Evolutionary conservation across 2,797 vertebrate species (phyloP).

Genomic region (Monodelphis domestica): DNA sequence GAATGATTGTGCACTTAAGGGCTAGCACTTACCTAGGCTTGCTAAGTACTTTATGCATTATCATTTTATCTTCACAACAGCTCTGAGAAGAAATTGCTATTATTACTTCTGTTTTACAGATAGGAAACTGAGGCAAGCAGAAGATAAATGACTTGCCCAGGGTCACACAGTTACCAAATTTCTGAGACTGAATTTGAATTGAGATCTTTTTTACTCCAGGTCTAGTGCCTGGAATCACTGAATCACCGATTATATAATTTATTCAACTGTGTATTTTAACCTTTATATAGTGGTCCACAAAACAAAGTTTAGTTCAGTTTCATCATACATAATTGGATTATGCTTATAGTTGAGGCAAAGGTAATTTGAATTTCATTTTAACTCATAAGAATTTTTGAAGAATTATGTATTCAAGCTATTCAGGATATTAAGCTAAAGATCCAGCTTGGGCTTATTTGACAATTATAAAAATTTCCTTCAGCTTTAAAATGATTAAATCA

Average conservation of each 20-base stretch:
- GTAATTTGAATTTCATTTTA: neutral
- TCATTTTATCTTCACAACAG: no score
- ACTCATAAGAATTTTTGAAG: neutral
- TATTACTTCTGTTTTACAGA: no score
- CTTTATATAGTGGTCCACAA: neutral
- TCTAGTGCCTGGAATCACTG: neutral
- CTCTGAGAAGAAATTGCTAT: no score
- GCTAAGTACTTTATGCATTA: no score
- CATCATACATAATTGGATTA: constrained; percentile 11
- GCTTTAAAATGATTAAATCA: neutral
- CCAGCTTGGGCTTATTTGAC: neutral
- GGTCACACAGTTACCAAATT: no score
- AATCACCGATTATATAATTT: neutral
- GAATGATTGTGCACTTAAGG: no score
- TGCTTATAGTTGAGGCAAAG: constrained; percentile 10
- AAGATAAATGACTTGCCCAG: neutral
- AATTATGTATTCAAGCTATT: neutral
- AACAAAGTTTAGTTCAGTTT: constrained; percentile 6
- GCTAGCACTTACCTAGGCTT: no score
- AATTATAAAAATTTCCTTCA: neutral
- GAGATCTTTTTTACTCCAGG: neutral
- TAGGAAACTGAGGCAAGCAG: neutral
- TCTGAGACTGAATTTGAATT: neutral
- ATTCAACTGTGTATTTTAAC: neutral
- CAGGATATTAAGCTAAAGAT: neutral